A percentile compares a stretch with the other conserved stretches of the same genome.
Conservation (phyloP, 2,113 vertebrate genomes). For the Ramphastos sulfuratus region DNA sequence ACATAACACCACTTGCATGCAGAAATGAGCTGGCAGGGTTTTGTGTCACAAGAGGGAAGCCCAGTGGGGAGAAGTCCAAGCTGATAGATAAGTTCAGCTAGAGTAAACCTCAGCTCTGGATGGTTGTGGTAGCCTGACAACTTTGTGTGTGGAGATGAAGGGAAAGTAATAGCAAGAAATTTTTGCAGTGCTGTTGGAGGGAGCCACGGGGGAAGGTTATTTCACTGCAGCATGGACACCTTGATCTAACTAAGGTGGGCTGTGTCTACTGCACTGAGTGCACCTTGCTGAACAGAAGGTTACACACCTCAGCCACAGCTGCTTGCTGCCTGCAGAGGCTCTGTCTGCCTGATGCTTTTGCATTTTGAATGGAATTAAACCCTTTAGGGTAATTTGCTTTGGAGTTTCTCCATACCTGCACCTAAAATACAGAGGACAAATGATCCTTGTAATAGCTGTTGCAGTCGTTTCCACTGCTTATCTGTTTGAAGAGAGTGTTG, state of each 20-base stretch:
- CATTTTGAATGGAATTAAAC: background rate
- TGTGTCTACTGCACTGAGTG: background rate
- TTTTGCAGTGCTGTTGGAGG: background rate
- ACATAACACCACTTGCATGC: background rate
- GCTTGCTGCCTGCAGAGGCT: background rate
- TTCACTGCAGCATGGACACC: background rate
- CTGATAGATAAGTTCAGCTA: accelerated
- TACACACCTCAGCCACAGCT: background rate
- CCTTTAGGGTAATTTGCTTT: background rate
- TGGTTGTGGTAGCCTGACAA: background rate
- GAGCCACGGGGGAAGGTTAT: background rate
- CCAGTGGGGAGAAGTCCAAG: background rate
- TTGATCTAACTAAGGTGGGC: background rate
- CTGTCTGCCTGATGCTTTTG: background rate
- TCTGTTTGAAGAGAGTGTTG: background rate
- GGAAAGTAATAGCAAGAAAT: background rate
- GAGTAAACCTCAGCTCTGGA: background rate
- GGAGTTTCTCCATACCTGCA: background rate
- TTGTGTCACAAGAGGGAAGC: background rate
- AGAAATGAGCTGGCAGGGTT: background rate
- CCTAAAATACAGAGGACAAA: background rate
- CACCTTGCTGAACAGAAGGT: background rate
- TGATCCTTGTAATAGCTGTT: background rate
- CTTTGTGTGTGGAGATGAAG: background rate
- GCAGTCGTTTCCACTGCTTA: background rate